These are phyloP conservation scores for Chaitophorus viminalis DNA, from an alignment of 2,888 invertebrate genomes.

Conservation along the genomic window DNA sequence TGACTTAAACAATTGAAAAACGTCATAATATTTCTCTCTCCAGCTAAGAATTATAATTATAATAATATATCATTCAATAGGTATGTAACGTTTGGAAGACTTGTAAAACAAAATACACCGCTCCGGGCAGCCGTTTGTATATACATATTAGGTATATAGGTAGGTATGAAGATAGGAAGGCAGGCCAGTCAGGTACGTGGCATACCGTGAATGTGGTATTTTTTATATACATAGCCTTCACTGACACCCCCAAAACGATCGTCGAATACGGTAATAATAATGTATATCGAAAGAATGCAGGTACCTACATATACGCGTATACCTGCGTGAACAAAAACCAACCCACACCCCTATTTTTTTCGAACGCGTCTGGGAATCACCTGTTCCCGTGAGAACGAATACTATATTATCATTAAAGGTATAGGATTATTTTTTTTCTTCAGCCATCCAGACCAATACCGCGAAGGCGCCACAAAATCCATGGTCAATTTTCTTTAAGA, in stretches of 20 bases:
- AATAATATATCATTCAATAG: slow-evolving; percentile 43
- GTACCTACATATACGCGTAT: too few relatives aligned
- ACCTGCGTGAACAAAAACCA: slow-evolving; percentile 29
- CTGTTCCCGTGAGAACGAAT: slow-evolving; percentile 60
- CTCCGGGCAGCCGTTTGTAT: slow-evolving; percentile 24
- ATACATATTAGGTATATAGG: not conserved
- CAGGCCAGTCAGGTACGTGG: not conserved
- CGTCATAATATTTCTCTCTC: slow-evolving; percentile 32
- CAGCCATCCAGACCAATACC: not conserved
- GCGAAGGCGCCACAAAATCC: not conserved
- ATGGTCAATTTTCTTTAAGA: not conserved
- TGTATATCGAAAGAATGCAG: slow-evolving; percentile 38
- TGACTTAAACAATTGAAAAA: slow-evolving; percentile 41
- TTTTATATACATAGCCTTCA: not conserved
- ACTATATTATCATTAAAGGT: not conserved
- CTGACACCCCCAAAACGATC: slow-evolving; percentile 46
- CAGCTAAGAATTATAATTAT: slow-evolving; percentile 30
- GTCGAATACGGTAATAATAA: slow-evolving; percentile 43
- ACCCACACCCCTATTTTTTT: slow-evolving; percentile 29
- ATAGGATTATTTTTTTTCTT: not conserved
- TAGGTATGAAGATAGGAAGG: too few relatives aligned
- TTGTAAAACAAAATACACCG: slow-evolving; percentile 29
- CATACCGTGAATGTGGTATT: slow-evolving; percentile 47
- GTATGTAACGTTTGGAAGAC: slow-evolving; percentile 16
- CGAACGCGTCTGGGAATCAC: slow-evolving; percentile 37